Base-by-base conservation (phyloP, 2,797 vertebrate genomes). In the Agapornis canus region DNA sequence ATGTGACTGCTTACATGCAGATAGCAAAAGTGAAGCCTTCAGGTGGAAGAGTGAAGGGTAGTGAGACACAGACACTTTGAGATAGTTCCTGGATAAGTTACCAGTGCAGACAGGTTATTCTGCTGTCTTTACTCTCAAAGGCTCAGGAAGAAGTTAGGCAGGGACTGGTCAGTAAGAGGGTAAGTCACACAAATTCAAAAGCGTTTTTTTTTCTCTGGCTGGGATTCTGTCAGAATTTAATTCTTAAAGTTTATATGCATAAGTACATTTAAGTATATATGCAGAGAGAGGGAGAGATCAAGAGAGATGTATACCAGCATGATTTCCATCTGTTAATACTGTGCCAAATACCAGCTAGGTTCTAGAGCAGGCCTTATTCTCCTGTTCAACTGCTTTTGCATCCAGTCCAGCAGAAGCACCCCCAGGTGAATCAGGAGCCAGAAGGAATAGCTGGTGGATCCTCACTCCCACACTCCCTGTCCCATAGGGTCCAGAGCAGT, bases 21-120 rank as follows among this genome's bases (percentile, higher is more conserved):
- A 61, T 2, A 92, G 59, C 47, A 82, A 45, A 87, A 87, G 13
- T 42, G 43, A 90, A 90, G 61, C 26, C 43, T 85, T 96, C 86
- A 88, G 31, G 27, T 63, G 37, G 35, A 72, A 81, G 22, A 8
- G 5, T 8, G 18, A 26, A 66, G 29, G 40, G 22, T 68, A 76
- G 45, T 49, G 23, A 76, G 39, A 40, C 42, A 66, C 23, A 52
- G n/a, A 56, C 0, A 79, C 66, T 89, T 92, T 45, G 25, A 35
- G 22, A 21, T 77, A 48, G 73, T 89, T 65, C 20, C 21, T 48
- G 65, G 71, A 10, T 15, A 68, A 61, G 42, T 56, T 71, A 47
- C 52, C 45, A 47, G 20, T 5, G 32, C 8, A 54, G 25, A 13
- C 20, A 65, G 49, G 40, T 40, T 60, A 17, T 73, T 86, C 22